These are phyloP conservation scores for Drosophila sordidapex DNA, from an alignment of 2,888 invertebrate genomes.

Conservation along the genomic window DNA sequence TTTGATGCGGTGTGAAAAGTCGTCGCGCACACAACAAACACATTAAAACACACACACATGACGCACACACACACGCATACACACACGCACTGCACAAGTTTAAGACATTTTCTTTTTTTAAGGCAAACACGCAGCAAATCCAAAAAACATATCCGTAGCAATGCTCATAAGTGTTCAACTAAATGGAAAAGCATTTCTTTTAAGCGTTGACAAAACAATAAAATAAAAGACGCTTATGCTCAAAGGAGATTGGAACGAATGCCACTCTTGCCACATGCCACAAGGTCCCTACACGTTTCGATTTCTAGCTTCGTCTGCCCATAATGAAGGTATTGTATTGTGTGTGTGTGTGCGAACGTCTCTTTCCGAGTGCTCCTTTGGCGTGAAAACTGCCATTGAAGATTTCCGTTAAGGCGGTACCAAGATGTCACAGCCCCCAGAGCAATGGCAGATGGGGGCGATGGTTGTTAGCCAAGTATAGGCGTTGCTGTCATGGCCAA, in stretches of 20 bases:
- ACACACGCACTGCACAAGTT: constrained; percentile 34
- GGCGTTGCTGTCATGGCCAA: constrained; percentile 51
- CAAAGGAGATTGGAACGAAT: constrained; percentile 37
- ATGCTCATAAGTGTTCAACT: constrained; percentile 79
- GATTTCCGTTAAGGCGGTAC: constrained; percentile 61
- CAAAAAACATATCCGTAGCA: constrained; percentile 67
- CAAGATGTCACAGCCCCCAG: constrained; percentile 30
- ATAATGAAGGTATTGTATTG: constrained; percentile 75
- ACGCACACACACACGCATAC: constrained; percentile 1
- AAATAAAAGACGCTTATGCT: constrained; percentile 74
- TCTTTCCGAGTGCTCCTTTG: constrained; percentile 38
- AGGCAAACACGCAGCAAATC: constrained; percentile 46
- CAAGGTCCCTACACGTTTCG: constrained; percentile 58
- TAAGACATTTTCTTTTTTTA: constrained; percentile 64
- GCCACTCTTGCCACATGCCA: constrained; percentile 32
- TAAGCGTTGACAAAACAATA: constrained; percentile 79
- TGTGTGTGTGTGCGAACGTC: constrained; percentile 25
- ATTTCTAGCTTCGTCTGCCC: constrained; percentile 44
- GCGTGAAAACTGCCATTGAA: constrained; percentile 68
- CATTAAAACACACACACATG: constrained; percentile 11
- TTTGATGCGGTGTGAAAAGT: constrained; percentile 81
- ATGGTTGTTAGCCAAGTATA: constrained; percentile 12
- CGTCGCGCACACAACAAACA: constrained; percentile 52
- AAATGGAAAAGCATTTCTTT: constrained; percentile 81
- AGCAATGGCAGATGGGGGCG: neutral